Base-by-base conservation (phyloP, 2,113 vertebrate species). In the Cryptomyrus ogoouensis region DNA sequence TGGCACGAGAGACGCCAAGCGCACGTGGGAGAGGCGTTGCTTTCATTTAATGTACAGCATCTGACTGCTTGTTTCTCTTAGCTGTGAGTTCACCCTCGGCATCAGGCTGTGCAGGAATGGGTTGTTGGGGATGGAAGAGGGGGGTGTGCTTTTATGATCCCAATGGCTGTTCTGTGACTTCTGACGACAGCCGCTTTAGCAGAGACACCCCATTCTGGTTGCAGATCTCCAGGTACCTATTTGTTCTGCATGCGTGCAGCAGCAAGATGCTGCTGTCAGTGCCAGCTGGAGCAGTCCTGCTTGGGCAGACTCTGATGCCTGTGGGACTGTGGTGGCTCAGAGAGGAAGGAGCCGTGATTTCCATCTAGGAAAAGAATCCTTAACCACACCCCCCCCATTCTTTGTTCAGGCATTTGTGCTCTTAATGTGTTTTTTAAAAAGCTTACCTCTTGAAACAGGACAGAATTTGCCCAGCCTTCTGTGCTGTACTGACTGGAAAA, bases 281-380 rank as follows among this genome's bases (percentile, higher is more conserved):
- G 56, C n/a, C 47, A 84, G 62, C 62, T 89, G 88, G 80, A 27
- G 1, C n/a, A 66, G 89, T 35, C 53, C 83, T 89, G 74, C 44
- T 83, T 56, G 46, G 42, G 56, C 87, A 46, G 87, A 46, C 35
- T 21, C 87, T 6, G 87, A 46, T 39, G 47, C 27, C 85, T 8
- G 49, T 86, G 85, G 85, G 49, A 87, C 19, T 86, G 49, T 50
- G 47, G 47, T 15, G 35, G 70, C 24, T n/a, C 21, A 44, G 83
- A 86, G 83, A 50, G 46, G 83, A 42, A 49, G 83, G 44, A 86
- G 83, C 47, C 24, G 0, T n/a, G n/a, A 46, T 47, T 50, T 86
- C 83, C 19, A 9, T 24, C 83, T 49, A 24, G n/a, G 83, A 12
- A 17, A 49, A 47, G 44, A 49, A 86, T 46, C 62, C 10, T 66